These are phyloP conservation scores for Zeus faber DNA, from an alignment of 2,113 vertebrate genomes.

Conservation along the genomic window DNA sequence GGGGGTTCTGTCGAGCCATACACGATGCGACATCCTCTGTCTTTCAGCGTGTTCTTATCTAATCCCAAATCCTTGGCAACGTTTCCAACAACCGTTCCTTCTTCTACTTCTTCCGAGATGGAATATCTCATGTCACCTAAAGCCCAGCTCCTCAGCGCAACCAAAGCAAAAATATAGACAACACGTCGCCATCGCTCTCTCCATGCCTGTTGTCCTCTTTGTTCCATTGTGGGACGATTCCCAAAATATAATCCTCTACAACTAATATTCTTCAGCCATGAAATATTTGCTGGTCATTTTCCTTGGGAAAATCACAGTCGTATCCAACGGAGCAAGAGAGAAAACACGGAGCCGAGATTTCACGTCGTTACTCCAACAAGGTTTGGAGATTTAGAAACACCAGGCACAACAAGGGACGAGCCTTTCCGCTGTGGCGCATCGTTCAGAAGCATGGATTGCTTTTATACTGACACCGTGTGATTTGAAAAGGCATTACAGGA, in stretches of 20 bases:
- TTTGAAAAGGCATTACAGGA: background rate
- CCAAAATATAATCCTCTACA: conserved; percentile 23
- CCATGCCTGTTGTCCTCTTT: conserved; percentile 23
- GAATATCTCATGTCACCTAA: conserved; percentile 34
- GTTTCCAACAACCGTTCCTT: background rate
- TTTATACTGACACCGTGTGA: background rate
- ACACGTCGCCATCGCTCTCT: conserved; percentile 20
- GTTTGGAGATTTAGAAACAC: background rate
- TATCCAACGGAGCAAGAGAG: background rate
- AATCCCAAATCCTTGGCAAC: background rate
- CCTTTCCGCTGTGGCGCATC: background rate
- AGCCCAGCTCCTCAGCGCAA: conserved; percentile 36
- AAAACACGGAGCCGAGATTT: background rate
- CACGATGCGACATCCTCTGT: conserved; percentile 64
- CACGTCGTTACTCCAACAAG: background rate
- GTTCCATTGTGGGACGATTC: conserved; percentile 35
- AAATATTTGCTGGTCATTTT: background rate
- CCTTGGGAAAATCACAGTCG: background rate
- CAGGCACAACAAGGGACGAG: background rate
- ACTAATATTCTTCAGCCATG: background rate
- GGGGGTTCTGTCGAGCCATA: conserved; percentile 41
- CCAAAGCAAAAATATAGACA: conserved; percentile 7
- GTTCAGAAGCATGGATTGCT: background rate
- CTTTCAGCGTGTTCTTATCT: conserved; percentile 18
- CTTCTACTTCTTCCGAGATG: background rate